A percentile compares a stretch with the other conserved stretches of the same genome.
phyloP scores from a whole-genome alignment of 1,140 invertebrate genomes.

The Bombus waltoni region DNA sequence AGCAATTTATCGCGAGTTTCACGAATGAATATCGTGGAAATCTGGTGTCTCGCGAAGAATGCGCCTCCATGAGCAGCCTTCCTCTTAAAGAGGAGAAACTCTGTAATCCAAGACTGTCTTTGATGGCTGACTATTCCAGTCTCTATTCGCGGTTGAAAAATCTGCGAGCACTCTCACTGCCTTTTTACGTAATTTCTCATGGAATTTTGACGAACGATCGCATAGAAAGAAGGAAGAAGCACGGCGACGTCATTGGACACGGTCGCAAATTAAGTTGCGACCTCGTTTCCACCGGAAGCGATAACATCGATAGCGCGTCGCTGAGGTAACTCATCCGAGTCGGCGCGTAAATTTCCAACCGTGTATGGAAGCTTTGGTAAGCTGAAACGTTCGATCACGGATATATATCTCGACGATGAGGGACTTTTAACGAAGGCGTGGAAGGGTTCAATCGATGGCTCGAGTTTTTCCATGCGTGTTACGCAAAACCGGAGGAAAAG shows the following conservation, averaged over 20 bases:
- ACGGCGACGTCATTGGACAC: not conserved
- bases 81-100: not conserved
- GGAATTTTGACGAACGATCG: not conserved
- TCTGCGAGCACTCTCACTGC: no score
- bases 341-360: slow-evolving; percentile 41
- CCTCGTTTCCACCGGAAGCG: slow-evolving; percentile 3
- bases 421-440: slow-evolving; percentile 56
- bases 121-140: not conserved
- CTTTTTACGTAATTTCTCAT: not conserved
- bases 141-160: no score
- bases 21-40: slow-evolving; percentile 30
- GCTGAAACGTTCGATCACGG: slow-evolving; percentile 34
- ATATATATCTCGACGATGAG: slow-evolving; percentile 58
- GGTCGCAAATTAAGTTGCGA: slow-evolving; percentile 29
- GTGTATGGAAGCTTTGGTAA: slow-evolving; percentile 46
- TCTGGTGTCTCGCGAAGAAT: not conserved
- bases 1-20: slow-evolving; percentile 16
- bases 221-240: not conserved
- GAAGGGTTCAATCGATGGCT: slow-evolving; percentile 40
- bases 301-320: slow-evolving; percentile 1
- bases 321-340: slow-evolving; percentile 15
- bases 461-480: not conserved
- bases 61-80: not conserved
- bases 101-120: not conserved
- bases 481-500: not conserved